Conservation (phyloP, 2,113 vertebrate species). For the Pogona vitticeps region DNA sequence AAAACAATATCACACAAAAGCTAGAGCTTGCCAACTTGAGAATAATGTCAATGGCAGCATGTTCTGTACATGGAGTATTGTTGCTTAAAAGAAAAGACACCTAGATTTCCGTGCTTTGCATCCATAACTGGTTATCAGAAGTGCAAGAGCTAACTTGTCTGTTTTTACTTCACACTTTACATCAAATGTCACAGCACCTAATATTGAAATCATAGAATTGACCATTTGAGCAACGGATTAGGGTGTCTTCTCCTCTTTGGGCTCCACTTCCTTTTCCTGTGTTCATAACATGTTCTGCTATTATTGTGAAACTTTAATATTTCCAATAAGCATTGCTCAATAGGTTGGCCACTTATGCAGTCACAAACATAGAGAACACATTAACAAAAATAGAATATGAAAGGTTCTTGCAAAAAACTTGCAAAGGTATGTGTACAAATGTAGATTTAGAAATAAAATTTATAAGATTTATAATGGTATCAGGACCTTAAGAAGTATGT, state of each 20-base stretch:
- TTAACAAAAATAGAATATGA: too few species aligned
- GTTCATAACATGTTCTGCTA: too few species aligned
- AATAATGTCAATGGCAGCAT: not conserved
- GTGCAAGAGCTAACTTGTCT: not conserved
- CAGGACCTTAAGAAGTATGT: too few species aligned
- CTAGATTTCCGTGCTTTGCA: not conserved
- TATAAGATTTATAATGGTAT: too few species aligned
- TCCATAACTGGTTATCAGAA: not conserved
- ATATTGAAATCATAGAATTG: too few species aligned
- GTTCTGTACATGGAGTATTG: not conserved
- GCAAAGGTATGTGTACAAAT: too few species aligned
- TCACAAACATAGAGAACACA: too few species aligned
- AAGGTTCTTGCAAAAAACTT: too few species aligned
- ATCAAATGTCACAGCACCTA: not conserved
- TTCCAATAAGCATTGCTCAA: too few species aligned
- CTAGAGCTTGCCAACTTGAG: not conserved
- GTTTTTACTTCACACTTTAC: not conserved
- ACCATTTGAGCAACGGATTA: not conserved
- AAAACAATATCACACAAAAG: slow-evolving; percentile 2
- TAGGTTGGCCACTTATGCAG: too few species aligned
- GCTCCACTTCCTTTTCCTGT: not conserved
- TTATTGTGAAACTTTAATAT: too few species aligned
- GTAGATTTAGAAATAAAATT: too few species aligned
- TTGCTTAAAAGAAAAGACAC: not conserved
- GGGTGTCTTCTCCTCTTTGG: not conserved